Percentiles rank a stretch among this genome's conserved stretches.
Evolutionary conservation across 2,113 vertebrate genomes (phyloP).

Genomic region (Brienomyrus longianalis): DNA sequence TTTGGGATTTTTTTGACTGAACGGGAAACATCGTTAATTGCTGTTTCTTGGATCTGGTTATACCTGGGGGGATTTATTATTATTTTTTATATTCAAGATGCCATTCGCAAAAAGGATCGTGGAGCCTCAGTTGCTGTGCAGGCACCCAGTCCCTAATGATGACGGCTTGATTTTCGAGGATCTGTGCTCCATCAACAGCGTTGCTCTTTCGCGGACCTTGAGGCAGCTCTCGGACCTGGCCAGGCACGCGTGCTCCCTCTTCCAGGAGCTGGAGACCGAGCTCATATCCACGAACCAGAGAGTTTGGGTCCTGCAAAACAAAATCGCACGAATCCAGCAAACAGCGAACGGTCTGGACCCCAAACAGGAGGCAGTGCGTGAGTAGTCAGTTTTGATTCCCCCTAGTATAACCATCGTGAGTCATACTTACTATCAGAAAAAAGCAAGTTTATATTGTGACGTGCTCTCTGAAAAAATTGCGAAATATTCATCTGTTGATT

Average conservation of each 20-base stretch:
- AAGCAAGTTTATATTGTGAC: background rate
- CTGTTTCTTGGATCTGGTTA: constrained; percentile 47
- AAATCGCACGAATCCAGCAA: constrained; percentile 83
- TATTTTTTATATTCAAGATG: constrained; percentile 64
- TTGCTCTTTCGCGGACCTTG: constrained; percentile 84
- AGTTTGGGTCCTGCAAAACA: constrained; percentile 83
- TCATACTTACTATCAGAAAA: background rate
- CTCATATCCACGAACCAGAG: constrained; percentile 82
- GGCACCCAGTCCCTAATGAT: constrained; percentile 71
- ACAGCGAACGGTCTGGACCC: constrained; percentile 80
- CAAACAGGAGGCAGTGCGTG: constrained; percentile 96
- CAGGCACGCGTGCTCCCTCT: constrained; percentile 88
- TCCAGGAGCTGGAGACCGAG: constrained; percentile 92
- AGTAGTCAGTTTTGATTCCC: constrained; percentile 59
- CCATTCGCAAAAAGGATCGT: constrained; percentile 91
- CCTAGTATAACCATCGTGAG: background rate
- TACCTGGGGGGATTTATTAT: constrained; percentile 32
- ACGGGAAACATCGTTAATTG: constrained; percentile 53
- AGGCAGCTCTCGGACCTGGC: constrained; percentile 95
- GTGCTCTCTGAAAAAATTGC: background rate
- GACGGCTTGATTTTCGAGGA: constrained; percentile 71
- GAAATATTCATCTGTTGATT: constrained; percentile 8
- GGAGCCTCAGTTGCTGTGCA: constrained; percentile 88
- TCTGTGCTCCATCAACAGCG: constrained; percentile 85
- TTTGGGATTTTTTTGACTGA: constrained; percentile 65